Conservation (phyloP, 2,888 invertebrate species). For the Epiblema foenella region DNA sequence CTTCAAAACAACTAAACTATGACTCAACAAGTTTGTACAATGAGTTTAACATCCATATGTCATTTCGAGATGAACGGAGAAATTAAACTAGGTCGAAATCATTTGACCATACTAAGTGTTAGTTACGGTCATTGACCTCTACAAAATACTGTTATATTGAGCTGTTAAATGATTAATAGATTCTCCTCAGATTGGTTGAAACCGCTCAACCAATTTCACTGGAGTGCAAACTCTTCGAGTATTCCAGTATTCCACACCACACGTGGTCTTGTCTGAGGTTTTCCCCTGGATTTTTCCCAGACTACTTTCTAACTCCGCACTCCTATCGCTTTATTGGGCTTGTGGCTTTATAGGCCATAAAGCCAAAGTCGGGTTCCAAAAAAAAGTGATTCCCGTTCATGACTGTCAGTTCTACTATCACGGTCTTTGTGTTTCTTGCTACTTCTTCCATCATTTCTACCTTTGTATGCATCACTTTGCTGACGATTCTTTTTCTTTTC, state of each 20-base stretch:
- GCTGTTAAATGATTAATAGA: neutral
- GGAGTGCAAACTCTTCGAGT: too few relatives aligned
- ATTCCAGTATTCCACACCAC: too few relatives aligned
- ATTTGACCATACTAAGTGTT: conserved; percentile 4
- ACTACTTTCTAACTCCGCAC: too few relatives aligned
- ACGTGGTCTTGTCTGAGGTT: too few relatives aligned
- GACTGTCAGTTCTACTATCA: conserved; percentile 29
- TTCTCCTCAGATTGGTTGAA: too few relatives aligned
- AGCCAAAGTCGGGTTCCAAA: too few relatives aligned
- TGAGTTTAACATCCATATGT: conserved; percentile 5
- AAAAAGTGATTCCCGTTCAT: neutral
- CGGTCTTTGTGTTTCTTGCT: conserved; percentile 33
- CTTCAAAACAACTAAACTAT: too few relatives aligned
- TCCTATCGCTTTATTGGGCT: too few relatives aligned
- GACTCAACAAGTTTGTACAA: neutral
- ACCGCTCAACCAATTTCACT: too few relatives aligned
- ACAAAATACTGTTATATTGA: neutral
- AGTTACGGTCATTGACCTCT: neutral
- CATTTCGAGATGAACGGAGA: neutral
- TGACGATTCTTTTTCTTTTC: conserved; percentile 40
- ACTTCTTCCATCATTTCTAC: conserved; percentile 42
- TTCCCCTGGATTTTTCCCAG: too few relatives aligned
- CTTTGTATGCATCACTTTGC: conserved; percentile 40
- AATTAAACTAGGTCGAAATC: conserved; percentile 9
- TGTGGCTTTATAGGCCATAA: too few relatives aligned